phyloP scores from a whole-genome alignment of 2,113 vertebrate species.

The Corythornis cristatus region DNA sequence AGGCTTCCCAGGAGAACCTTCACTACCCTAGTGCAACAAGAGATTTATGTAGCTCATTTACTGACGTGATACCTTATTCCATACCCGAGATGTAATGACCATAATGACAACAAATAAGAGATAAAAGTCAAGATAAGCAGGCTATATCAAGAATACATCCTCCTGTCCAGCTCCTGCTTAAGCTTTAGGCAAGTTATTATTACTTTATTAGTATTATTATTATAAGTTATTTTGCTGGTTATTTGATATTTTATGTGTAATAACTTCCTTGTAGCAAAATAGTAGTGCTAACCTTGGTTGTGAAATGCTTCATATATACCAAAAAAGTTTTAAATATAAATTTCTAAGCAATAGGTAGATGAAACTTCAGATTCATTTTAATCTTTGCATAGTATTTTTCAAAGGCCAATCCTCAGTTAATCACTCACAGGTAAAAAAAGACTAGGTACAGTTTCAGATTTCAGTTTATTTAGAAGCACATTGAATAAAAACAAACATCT shows the following conservation, averaged over 20 bases:
- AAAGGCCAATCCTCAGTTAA: background rate
- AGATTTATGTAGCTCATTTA: constrained; percentile 8
- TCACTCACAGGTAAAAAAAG: background rate
- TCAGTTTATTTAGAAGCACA: background rate
- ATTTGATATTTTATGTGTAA: background rate
- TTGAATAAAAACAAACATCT: background rate
- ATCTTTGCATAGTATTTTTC: background rate
- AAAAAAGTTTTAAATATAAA: background rate
- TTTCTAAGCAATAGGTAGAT: background rate
- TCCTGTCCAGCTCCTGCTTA: background rate
- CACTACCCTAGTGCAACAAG: constrained; percentile 83
- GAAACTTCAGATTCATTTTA: background rate
- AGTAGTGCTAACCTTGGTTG: background rate
- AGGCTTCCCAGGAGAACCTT: constrained; percentile 86
- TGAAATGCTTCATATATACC: background rate
- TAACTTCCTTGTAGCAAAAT: background rate
- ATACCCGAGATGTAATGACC: background rate
- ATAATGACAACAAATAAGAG: background rate
- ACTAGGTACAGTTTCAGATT: background rate
- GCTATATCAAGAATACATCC: background rate
- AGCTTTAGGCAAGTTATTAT: background rate
- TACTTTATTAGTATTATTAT: background rate
- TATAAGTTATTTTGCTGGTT: background rate
- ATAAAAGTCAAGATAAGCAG: background rate
- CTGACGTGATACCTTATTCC: background rate